Conservation (phyloP, 1,140 invertebrate species). For the Lepeophtheirus salmonis region DNA sequence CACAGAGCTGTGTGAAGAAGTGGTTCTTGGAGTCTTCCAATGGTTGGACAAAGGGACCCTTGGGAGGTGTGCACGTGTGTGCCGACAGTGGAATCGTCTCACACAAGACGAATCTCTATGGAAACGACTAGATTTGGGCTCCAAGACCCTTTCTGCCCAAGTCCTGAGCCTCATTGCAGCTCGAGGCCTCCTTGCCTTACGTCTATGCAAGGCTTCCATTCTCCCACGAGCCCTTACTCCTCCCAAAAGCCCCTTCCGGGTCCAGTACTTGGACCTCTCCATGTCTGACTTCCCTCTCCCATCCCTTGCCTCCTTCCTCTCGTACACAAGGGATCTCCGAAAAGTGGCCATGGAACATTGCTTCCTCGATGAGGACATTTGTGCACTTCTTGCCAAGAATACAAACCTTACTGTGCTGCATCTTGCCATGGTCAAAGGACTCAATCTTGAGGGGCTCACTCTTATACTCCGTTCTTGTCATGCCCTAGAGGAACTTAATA, state of each 20-base stretch:
- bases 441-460: slow-evolving; percentile 38
- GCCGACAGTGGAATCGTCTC: slow-evolving; percentile 47
- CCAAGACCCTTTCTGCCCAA: slow-evolving; percentile 37
- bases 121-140: slow-evolving; percentile 55
- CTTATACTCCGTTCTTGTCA: slow-evolving; percentile 34
- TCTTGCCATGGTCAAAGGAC: slow-evolving; percentile 46
- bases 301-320: slow-evolving; percentile 38
- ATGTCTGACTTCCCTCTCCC: slow-evolving; percentile 43
- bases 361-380: slow-evolving; percentile 38
- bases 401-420: slow-evolving; percentile 46
- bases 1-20: slow-evolving; percentile 50
- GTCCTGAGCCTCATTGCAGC: slow-evolving; percentile 46
- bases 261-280: slow-evolving; percentile 65
- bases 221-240: slow-evolving; percentile 16
- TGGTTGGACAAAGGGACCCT: slow-evolving; percentile 57
- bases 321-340: slow-evolving; percentile 43
- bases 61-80: slow-evolving; percentile 45
- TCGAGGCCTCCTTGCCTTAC: slow-evolving; percentile 48
- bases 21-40: slow-evolving; percentile 56
- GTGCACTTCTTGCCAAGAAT: slow-evolving; percentile 43
- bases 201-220: slow-evolving; percentile 43
- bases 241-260: slow-evolving; percentile 21
- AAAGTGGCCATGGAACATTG: slow-evolving; percentile 67
- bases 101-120: slow-evolving; percentile 61
- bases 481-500: slow-evolving; percentile 48